A percentile compares a stretch with the other conserved stretches of the same genome.
Conservation (phyloP, 2,888 invertebrate species). For the Tribolium freemani region DNA sequence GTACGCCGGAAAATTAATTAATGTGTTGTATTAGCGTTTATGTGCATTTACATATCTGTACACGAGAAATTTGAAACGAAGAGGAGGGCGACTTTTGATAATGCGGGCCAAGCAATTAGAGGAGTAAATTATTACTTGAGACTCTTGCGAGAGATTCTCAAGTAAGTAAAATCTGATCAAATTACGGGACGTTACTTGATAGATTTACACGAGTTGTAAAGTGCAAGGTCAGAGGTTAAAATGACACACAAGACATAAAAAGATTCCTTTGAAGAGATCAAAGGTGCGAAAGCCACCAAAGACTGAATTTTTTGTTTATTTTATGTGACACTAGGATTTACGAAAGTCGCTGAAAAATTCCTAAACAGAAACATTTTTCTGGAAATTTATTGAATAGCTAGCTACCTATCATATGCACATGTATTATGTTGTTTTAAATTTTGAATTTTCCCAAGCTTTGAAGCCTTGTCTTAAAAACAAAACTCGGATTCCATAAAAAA, state of each 20-base stretch:
- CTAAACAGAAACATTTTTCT: too few relatives aligned
- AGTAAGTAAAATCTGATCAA: neutral
- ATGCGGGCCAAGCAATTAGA: neutral
- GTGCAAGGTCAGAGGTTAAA: neutral
- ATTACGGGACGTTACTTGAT: neutral
- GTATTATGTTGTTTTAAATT: too few relatives aligned
- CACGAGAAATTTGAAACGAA: constrained; percentile 28
- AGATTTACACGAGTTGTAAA: neutral
- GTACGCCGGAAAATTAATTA: constrained; percentile 38
- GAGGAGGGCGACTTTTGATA: neutral
- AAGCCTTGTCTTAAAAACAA: too few relatives aligned
- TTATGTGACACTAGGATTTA: neutral
- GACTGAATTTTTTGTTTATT: neutral
- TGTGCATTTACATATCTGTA: constrained; percentile 35
- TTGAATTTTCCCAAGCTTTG: too few relatives aligned
- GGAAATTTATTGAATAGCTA: too few relatives aligned
- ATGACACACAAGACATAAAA: neutral
- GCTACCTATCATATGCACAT: too few relatives aligned
- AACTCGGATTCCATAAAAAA: too few relatives aligned
- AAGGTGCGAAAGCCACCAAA: neutral
- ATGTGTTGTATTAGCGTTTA: constrained; percentile 37
- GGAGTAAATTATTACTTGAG: neutral
- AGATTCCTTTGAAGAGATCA: neutral
- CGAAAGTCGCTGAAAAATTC: too few relatives aligned
- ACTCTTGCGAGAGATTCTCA: too few relatives aligned